These are phyloP conservation scores for Alloscopus bannaensis DNA, from an alignment of 2,888 invertebrate genomes.

Conservation along the genomic window DNA sequence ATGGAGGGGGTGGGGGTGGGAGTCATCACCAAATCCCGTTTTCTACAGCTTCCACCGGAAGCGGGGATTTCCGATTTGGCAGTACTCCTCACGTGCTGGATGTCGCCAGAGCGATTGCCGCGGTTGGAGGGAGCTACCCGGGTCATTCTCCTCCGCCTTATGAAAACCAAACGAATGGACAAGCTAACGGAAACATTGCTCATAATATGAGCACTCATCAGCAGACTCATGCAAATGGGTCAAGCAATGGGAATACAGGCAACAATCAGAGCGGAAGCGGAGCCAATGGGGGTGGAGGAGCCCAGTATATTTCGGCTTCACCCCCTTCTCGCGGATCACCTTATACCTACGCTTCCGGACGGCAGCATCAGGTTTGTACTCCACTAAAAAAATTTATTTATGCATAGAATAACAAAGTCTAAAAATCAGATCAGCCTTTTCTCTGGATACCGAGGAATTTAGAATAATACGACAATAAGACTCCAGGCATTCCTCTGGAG, in stretches of 20 bases:
- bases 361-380: constrained; percentile 54
- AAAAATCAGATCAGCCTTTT: too few relatives aligned
- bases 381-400: background rate
- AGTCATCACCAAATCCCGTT: constrained; percentile 50
- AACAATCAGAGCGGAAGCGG: constrained; percentile 28
- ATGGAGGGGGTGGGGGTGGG: background rate
- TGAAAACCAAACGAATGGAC: too few relatives aligned
- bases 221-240: background rate
- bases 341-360: constrained; percentile 47
- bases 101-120: constrained; percentile 68
- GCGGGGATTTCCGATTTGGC: constrained; percentile 33
- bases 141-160: constrained; percentile 72
- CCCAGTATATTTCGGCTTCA: constrained; percentile 36
- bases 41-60: constrained; percentile 18
- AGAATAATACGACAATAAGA: too few relatives aligned
- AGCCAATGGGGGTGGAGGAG: constrained; percentile 36
- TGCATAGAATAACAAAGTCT: constrained; percentile 8
- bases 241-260: constrained; percentile 4
- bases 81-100: constrained; percentile 27
- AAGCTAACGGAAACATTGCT: constrained; percentile 39
- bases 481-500: too few relatives aligned
- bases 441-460: too few relatives aligned
- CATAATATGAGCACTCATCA: constrained; percentile 9
- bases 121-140: constrained; percentile 35
- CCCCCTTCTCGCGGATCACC: constrained; percentile 64